phyloP scores from a whole-genome alignment of 2,797 vertebrate species.

The Sebastes flavidus region DNA sequence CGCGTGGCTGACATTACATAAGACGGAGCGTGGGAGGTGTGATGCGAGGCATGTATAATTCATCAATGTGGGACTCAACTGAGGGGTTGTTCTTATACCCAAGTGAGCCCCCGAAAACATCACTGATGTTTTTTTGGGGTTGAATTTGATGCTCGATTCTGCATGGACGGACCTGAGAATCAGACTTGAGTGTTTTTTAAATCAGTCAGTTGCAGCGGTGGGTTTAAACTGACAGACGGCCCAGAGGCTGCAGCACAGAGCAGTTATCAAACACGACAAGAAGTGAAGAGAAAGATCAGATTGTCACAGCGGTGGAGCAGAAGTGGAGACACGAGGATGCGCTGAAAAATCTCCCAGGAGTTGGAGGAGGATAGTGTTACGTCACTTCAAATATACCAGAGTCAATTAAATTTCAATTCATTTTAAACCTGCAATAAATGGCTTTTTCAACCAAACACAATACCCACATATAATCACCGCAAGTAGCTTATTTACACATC shows the following conservation, averaged over 20 bases:
- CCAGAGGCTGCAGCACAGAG: neutral
- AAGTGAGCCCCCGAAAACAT: conserved; percentile 12
- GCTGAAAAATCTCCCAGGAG: neutral
- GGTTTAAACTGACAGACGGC: conserved; percentile 22
- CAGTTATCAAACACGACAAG: conserved; percentile 17
- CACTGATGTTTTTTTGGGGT: neutral
- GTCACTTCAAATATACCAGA: neutral
- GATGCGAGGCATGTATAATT: conserved; percentile 74
- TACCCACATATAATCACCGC: neutral
- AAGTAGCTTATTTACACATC: neutral
- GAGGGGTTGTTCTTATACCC: conserved; percentile 41
- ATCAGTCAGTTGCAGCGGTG: neutral
- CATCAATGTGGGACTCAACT: conserved; percentile 63
- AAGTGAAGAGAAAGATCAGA: conserved; percentile 14
- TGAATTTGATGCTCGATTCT: conserved; percentile 3
- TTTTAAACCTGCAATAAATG: neutral
- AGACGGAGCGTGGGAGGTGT: conserved; percentile 73
- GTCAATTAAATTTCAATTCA: neutral
- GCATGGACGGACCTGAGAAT: neutral
- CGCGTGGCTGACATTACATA: conserved; percentile 76
- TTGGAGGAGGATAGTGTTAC: neutral
- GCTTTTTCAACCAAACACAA: no score
- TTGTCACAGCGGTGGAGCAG: neutral
- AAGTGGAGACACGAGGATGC: neutral
- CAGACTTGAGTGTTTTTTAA: neutral